phyloP scores from a whole-genome alignment of 2,113 vertebrate species.

The Lepus europaeus region DNA sequence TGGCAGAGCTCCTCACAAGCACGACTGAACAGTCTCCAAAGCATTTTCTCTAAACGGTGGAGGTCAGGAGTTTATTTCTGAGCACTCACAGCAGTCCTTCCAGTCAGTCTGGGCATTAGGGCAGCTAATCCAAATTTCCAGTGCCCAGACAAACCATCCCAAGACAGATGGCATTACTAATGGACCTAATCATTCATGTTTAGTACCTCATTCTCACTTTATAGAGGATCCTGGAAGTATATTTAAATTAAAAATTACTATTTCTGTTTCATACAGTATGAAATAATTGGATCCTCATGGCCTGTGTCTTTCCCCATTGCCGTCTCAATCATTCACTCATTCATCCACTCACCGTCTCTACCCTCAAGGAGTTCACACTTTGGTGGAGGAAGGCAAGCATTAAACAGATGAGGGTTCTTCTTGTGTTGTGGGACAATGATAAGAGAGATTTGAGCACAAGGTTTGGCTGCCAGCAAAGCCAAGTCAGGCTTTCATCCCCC shows the following conservation, averaged over 20 bases:
- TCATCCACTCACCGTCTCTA: neutral
- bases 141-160: constrained; percentile 25
- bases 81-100: neutral
- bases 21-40: neutral
- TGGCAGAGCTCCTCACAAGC: neutral
- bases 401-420: neutral
- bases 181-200: constrained; percentile 25
- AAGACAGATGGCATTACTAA: constrained; percentile 50
- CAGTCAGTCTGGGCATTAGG: constrained; percentile 12
- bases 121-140: constrained; percentile 59
- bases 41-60: neutral
- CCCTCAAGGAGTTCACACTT: neutral
- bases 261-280: neutral
- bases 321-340: neutral
- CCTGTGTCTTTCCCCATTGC: neutral
- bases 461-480: neutral
- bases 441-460: constrained; percentile 47
- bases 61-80: constrained; percentile 28
- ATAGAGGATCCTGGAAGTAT: neutral
- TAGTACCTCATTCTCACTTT: neutral
- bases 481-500: neutral
- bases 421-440: neutral
- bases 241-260: constrained; percentile 15
- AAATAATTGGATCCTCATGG: neutral
- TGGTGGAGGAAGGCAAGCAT: neutral